Evolutionary conservation across 1,140 invertebrate species (phyloP), one percentile per base, ranked within the genome.

Genomic region (Theocolax elegans): DNA sequence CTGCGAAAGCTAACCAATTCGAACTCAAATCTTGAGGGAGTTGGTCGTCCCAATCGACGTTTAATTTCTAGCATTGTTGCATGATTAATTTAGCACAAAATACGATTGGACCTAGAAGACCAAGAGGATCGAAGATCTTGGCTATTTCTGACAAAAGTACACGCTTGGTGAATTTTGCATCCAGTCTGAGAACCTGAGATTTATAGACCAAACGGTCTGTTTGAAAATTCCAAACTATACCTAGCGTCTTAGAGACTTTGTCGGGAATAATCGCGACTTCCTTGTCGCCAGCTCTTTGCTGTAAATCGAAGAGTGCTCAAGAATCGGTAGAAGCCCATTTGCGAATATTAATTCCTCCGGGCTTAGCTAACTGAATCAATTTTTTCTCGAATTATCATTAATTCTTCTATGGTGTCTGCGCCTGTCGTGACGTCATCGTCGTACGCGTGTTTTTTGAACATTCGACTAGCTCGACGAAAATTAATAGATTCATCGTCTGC

Each of bases 121-220:
- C 59, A 17, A 62, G 13, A 12, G 73, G 64, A 19, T 74, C 58
- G 35, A 64, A 72, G 17, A 72, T 59, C 29, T 62, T 68, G 1
- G 67, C 54, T 27, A 70, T 23, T 48, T 72, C 3, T 6, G 64
- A 65, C 29, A 73, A 17, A 21, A 74, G 49, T 2, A 35, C 48
- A 69, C 65, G 13, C 59, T 73, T 72, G 0, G 53, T 59, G 4
- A 29, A 35, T 23, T 12, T 27, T 0, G 13, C 10, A 1, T 0
- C 25, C 1, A n/a, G 8, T 9, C 53, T 15, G 4, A 54, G n/a
- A 1, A 12, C 3, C 6, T 59, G 25, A 6, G 48, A 15, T 17
- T 49, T 29, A 17, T 70, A 73, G 2, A 54, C 6, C 8, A 70
- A 17, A 1, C 1, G 3, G 19, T 73, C 67, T 0, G 0, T 21